These are phyloP conservation scores for Drosophila formosana DNA, from an alignment of 2,888 invertebrate species.

Conservation along the genomic window DNA sequence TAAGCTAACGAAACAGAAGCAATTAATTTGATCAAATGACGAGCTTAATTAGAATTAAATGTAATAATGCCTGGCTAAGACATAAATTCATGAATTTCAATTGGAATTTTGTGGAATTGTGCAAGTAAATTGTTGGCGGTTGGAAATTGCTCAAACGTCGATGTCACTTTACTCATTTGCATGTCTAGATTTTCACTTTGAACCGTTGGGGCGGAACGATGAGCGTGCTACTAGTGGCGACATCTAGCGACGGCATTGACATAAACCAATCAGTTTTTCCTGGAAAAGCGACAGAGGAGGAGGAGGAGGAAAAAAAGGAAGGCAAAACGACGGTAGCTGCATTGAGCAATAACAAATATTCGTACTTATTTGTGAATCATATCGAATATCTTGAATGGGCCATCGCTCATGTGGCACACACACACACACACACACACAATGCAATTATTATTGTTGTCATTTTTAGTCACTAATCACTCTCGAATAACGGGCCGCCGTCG, in stretches of 20 bases:
- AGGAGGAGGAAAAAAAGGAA: neutral
- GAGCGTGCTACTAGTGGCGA: constrained; percentile 31
- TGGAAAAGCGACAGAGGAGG: constrained; percentile 31
- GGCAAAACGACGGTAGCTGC: constrained; percentile 3
- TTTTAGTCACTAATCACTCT: constrained; percentile 76
- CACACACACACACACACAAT: constrained; percentile 31
- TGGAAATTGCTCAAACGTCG: neutral
- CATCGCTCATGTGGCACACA: constrained; percentile 54
- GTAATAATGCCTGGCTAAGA: neutral
- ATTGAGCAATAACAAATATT: constrained; percentile 45
- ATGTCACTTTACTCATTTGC: constrained; percentile 5
- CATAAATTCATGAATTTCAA: neutral
- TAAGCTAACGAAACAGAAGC: neutral
- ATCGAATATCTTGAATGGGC: constrained; percentile 51
- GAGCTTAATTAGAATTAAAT: neutral
- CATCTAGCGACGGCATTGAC: constrained; percentile 39
- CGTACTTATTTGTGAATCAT: constrained; percentile 57
- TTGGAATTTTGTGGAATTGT: neutral
- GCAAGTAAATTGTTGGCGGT: neutral
- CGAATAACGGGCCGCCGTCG: constrained; percentile 63
- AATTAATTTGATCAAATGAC: neutral
- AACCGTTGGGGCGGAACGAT: neutral
- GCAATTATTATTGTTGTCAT: constrained; percentile 66
- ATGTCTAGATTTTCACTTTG: neutral
- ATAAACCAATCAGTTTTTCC: constrained; percentile 52